phyloP scores from a whole-genome alignment of 64 coral and sea anemone genomes.

The Hydrozoanthus tunicans region DNA sequence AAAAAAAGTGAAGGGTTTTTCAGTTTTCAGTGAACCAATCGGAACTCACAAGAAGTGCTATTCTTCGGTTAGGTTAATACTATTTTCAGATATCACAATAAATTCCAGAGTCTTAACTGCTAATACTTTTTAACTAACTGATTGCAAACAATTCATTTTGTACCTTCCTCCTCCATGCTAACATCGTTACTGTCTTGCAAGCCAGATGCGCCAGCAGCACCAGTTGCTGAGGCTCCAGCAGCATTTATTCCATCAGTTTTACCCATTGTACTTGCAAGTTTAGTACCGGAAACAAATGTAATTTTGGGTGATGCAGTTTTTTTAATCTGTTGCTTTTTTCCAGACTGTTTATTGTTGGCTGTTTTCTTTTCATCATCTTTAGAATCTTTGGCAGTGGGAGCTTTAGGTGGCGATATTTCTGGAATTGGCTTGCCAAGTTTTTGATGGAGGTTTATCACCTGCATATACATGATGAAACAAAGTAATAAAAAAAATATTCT shows the following conservation, averaged over 20 bases:
- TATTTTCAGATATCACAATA: too few relatives aligned
- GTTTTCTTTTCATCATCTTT: slow-evolving; percentile 77
- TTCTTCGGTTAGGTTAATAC: too few relatives aligned
- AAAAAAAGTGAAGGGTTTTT: too few relatives aligned
- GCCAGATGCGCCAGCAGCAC: neutral
- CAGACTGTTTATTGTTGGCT: slow-evolving; percentile 60
- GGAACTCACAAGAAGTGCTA: too few relatives aligned
- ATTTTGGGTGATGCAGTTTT: slow-evolving; percentile 88
- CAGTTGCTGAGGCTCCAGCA: neutral
- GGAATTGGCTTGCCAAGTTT: slow-evolving; percentile 98
- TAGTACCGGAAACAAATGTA: slow-evolving; percentile 91
- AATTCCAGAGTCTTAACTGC: too few relatives aligned
- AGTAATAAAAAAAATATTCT: too few relatives aligned
- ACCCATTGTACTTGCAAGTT: slow-evolving; percentile 76
- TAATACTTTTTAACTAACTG: too few relatives aligned
- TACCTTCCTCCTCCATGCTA: slow-evolving; percentile 64
- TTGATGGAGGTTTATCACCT: slow-evolving; percentile 94
- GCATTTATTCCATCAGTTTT: slow-evolving; percentile 52
- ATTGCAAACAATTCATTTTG: neutral
- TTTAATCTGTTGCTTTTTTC: slow-evolving; percentile 49
- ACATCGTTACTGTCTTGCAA: slow-evolving; percentile 34
- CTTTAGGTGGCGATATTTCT: slow-evolving; percentile 76
- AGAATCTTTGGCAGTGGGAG: slow-evolving; percentile 67
- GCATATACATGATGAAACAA: too few relatives aligned
- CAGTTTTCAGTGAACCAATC: too few relatives aligned